Percentiles rank a stretch among this genome's conserved stretches.
Conservation (phyloP, 1,140 invertebrate species). For the Bombyx mandarina region DNA sequence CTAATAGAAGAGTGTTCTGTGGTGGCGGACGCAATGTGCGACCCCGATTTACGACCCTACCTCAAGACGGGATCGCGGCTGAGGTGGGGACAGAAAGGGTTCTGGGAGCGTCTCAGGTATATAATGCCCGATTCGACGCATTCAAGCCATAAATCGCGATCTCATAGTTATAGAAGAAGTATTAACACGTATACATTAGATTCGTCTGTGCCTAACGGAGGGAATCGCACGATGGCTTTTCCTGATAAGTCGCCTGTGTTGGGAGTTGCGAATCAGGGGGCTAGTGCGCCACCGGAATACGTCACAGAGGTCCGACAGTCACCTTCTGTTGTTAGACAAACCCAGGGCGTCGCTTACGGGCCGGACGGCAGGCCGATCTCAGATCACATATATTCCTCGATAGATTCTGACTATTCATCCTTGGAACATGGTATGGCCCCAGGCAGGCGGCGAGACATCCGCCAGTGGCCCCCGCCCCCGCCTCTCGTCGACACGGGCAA, state of each 20-base stretch:
- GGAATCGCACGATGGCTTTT: constrained; percentile 66
- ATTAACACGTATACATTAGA: constrained; percentile 85
- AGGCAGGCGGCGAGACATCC: constrained; percentile 51
- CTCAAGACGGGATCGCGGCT: constrained; percentile 86
- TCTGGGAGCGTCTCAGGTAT: constrained; percentile 92
- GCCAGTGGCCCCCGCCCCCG: constrained; percentile 61
- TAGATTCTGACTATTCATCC: constrained; percentile 84
- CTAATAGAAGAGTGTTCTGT: constrained; percentile 85
- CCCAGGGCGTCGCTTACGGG: constrained; percentile 55
- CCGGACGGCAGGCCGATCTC: constrained; percentile 78
- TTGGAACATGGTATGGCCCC: constrained; percentile 66
- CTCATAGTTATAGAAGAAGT: constrained; percentile 77
- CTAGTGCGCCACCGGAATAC: constrained; percentile 66
- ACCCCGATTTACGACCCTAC: constrained; percentile 89
- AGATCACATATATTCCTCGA: constrained; percentile 90
- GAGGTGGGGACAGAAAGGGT: constrained; percentile 90
- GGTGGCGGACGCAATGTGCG: constrained; percentile 83
- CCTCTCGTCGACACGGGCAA: constrained; percentile 57
- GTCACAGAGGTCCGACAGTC: constrained; percentile 59
- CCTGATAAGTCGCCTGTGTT: constrained; percentile 61
- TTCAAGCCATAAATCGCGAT: constrained; percentile 47
- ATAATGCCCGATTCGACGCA: constrained; percentile 81
- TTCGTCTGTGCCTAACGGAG: constrained; percentile 73
- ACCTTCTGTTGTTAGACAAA: constrained; percentile 65
- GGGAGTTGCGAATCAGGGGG: constrained; percentile 64